phyloP scores from a whole-genome alignment of 1,140 invertebrate species.

The Hycleus phaleratus region DNA sequence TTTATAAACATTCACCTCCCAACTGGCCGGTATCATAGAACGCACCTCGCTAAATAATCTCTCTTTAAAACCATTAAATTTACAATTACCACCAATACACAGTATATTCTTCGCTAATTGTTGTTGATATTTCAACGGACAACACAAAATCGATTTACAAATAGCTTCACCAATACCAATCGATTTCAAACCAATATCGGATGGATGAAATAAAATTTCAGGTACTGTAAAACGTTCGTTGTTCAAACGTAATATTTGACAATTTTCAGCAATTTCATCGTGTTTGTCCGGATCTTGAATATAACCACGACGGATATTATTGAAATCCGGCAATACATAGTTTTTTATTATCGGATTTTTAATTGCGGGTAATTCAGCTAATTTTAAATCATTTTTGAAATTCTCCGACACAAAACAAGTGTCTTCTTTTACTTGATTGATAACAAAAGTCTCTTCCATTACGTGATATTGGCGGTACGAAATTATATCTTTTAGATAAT shows the following conservation, averaged over 20 bases:
- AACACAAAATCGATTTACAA: conserved; percentile 61
- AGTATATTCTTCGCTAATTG: conserved; percentile 84
- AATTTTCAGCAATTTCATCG: conserved; percentile 54
- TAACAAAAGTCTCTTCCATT: conserved; percentile 98
- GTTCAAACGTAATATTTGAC: conserved; percentile 78
- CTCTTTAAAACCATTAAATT: conserved; percentile 78
- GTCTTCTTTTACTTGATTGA: conserved; percentile 98
- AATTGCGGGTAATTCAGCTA: conserved; percentile 55
- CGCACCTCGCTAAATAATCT: conserved; percentile 75
- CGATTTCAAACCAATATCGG: conserved; percentile 88
- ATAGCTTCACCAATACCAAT: conserved; percentile 93
- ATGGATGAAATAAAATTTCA: conserved; percentile 91
- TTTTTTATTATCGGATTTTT: conserved; percentile 63
- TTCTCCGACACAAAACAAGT: conserved; percentile 88
- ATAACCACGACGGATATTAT: conserved; percentile 26
- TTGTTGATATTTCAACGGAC: conserved; percentile 71
- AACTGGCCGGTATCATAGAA: conserved; percentile 66
- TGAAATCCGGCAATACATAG: conserved; percentile 85
- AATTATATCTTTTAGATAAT: conserved; percentile 96
- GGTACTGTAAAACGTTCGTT: conserved; percentile 91
- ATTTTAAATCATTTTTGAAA: conserved; percentile 78
- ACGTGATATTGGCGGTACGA: conserved; percentile 96
- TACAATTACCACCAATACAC: conserved; percentile 81
- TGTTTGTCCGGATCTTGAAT: conserved; percentile 36
- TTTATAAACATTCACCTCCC: conserved; percentile 62